Conservation (phyloP, 1,140 invertebrate genomes). For the Leptinotarsa lineolata region DNA sequence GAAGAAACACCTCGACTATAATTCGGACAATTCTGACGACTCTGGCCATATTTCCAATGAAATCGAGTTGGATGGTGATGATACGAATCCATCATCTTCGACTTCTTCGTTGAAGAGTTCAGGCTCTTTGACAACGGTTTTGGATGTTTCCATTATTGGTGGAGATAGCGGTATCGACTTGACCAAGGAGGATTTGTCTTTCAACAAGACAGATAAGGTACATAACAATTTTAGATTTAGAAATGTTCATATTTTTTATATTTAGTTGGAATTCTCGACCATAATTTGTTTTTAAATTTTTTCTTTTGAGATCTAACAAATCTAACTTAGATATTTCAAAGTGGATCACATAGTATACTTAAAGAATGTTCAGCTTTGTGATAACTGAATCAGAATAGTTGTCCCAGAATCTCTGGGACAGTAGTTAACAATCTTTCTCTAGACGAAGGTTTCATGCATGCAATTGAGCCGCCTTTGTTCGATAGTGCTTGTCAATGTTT, state of each 20-base stretch:
- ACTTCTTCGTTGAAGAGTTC: constrained; percentile 32
- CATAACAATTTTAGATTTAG: not conserved
- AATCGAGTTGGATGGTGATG: constrained; percentile 56
- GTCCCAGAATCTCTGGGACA: too few species aligned
- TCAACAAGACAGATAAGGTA: constrained; percentile 8
- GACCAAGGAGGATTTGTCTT: constrained; percentile 10
- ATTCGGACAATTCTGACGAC: constrained; percentile 67
- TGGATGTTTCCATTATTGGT: constrained; percentile 20
- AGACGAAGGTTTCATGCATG: too few species aligned
- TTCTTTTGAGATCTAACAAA: not conserved
- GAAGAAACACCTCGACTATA: constrained; percentile 44
- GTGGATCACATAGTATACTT: too few species aligned
- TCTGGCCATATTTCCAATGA: constrained; percentile 79
- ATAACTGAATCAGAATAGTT: too few species aligned
- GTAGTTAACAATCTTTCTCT: too few species aligned
- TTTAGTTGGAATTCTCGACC: too few species aligned
- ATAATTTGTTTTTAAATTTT: too few species aligned
- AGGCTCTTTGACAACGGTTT: constrained; percentile 30
- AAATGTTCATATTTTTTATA: not conserved
- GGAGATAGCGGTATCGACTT: constrained; percentile 24
- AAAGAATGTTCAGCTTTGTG: too few species aligned
- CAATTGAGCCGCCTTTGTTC: too few species aligned
- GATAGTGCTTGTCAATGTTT: too few species aligned
- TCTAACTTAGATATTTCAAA: too few species aligned
- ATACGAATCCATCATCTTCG: constrained; percentile 28